Percentiles rank a stretch among this genome's conserved stretches.
Evolutionary conservation across 2,888 invertebrate species (phyloP).

Genomic region (Leptopilina myrica): DNA sequence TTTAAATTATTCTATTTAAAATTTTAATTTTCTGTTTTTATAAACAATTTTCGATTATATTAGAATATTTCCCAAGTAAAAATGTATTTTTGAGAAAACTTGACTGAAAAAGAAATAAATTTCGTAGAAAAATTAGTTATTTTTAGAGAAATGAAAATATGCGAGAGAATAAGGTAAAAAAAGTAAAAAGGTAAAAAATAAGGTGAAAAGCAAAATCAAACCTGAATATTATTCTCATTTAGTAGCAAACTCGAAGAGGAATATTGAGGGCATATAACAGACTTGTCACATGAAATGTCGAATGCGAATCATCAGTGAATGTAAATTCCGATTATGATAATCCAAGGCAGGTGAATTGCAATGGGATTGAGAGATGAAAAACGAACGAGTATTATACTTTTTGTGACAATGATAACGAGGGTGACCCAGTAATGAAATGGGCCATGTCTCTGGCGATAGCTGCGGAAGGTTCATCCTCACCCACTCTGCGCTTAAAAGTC

Average conservation of each 20-base stretch:
- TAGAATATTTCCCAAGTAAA: too few species aligned
- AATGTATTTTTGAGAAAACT: too few species aligned
- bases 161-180: too few species aligned
- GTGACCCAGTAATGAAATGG: conserved; percentile 67
- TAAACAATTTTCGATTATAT: too few species aligned
- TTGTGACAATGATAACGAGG: conserved; percentile 57
- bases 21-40: too few species aligned
- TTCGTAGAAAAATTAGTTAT: too few species aligned
- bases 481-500: conserved; percentile 23
- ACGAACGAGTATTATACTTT: conserved; percentile 6
- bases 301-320: not conserved
- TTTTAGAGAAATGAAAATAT: too few species aligned
- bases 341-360: not conserved
- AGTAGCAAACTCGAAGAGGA: not conserved
- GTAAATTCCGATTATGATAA: conserved; percentile 10
- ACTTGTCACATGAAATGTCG: not conserved
- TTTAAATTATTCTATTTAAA: too few species aligned
- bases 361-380: not conserved
- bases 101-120: too few species aligned
- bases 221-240: too few species aligned
- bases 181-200: too few species aligned
- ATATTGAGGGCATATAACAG: not conserved
- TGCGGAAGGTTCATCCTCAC: conserved; percentile 31
- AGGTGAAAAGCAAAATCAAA: too few species aligned
- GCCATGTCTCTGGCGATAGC: conserved; percentile 44